phyloP scores from a whole-genome alignment of 1,140 invertebrate species.

The Adelges cooleyi region DNA sequence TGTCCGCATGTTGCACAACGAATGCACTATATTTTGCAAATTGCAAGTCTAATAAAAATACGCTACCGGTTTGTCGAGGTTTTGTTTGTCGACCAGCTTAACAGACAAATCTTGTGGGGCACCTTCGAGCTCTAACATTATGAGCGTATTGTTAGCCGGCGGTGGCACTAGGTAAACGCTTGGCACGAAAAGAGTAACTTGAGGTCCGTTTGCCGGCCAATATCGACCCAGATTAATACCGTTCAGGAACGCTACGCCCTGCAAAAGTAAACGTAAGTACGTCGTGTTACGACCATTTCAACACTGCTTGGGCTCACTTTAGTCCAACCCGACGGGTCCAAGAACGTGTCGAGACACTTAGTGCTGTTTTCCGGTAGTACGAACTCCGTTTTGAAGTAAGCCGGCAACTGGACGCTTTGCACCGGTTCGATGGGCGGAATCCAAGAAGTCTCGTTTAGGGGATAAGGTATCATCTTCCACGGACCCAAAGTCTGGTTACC shows the following conservation, averaged over 20 bases:
- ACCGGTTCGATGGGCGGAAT: background rate
- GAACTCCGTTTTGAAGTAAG: slow-evolving; percentile 14
- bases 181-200: slow-evolving; percentile 63
- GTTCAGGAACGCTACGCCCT: slow-evolving; percentile 61
- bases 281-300: no score
- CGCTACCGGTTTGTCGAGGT: background rate
- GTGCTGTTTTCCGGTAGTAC: background rate
- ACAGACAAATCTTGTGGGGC: background rate
- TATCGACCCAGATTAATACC: slow-evolving; percentile 62
- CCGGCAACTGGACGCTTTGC: background rate
- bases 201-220: slow-evolving; percentile 64
- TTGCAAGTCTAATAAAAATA: no score
- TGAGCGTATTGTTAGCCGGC: slow-evolving; percentile 16
- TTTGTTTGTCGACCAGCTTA: background rate
- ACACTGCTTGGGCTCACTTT: slow-evolving; percentile 1
- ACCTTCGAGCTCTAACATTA: slow-evolving; percentile 28
- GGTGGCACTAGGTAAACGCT: slow-evolving; percentile 30
- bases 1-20: no score
- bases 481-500: background rate
- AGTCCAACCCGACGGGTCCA: slow-evolving; percentile 22
- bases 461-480: slow-evolving; percentile 27
- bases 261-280: no score
- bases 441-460: slow-evolving; percentile 25
- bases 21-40: no score
- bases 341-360: background rate